Evolutionary conservation across 2,888 invertebrate species (phyloP).

Genomic region (Ophraella communa): DNA sequence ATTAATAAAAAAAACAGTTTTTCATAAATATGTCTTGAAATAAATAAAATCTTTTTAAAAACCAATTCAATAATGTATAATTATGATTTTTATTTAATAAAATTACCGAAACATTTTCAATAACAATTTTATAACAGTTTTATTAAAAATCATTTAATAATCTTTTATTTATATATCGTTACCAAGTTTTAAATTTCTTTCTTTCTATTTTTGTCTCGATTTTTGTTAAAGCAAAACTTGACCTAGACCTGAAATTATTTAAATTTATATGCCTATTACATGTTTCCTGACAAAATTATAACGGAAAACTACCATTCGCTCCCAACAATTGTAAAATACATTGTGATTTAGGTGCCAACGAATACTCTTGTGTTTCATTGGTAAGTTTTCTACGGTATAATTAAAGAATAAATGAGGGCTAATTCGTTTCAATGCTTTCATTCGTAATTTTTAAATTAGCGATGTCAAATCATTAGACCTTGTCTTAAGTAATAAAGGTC

Average conservation of each 20-base stretch:
- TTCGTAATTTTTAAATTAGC: background rate
- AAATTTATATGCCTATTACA: background rate
- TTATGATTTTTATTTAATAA: too few relatives aligned
- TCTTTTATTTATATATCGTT: too few relatives aligned
- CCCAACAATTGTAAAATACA: background rate
- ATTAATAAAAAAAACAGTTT: too few relatives aligned
- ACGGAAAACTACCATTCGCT: background rate
- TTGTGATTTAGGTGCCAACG: background rate
- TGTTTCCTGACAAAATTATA: background rate
- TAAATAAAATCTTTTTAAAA: too few relatives aligned
- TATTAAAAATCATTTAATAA: too few relatives aligned
- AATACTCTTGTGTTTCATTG: background rate
- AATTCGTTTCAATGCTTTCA: background rate
- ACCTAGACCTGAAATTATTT: background rate
- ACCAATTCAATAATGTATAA: too few relatives aligned
- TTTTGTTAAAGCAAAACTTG: too few relatives aligned
- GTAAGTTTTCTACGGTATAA: background rate
- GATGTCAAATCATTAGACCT: background rate
- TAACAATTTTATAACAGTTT: too few relatives aligned
- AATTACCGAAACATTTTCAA: too few relatives aligned
- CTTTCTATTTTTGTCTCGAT: too few relatives aligned
- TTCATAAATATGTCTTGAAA: too few relatives aligned
- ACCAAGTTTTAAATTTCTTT: too few relatives aligned
- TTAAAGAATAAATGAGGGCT: background rate
- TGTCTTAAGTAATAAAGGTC: background rate